Percentiles rank a stretch among this genome's conserved stretches.
Evolutionary conservation across 2,888 invertebrate genomes (phyloP).

Genomic region (Parnassius glacialis): DNA sequence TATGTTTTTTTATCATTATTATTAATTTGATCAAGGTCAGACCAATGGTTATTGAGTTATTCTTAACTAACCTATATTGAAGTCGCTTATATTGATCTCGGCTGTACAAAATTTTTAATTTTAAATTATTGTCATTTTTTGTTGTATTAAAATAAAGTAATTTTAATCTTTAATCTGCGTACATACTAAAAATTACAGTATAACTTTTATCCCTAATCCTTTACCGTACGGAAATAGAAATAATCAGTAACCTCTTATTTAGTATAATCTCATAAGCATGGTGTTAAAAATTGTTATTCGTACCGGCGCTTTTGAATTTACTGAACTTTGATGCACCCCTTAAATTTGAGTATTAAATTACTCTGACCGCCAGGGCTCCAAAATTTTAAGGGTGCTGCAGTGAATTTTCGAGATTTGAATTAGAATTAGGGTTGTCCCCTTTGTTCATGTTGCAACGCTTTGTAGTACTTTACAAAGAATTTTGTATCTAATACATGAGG

Average conservation of each 20-base stretch:
- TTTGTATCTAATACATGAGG: constrained; percentile 22
- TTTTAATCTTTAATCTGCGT: no score
- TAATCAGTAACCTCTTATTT: neutral
- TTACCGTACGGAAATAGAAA: neutral
- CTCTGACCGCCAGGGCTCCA: constrained; percentile 57
- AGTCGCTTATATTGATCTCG: no score
- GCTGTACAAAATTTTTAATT: no score
- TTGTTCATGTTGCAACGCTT: constrained; percentile 21
- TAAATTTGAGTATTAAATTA: constrained; percentile 59
- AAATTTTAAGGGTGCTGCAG: constrained; percentile 51
- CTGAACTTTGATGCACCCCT: constrained; percentile 22
- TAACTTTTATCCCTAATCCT: no score
- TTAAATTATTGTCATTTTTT: no score
- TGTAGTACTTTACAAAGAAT: constrained; percentile 23
- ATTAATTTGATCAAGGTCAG: no score
- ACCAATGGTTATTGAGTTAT: no score
- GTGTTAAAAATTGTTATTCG: constrained; percentile 19
- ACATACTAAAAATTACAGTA: no score
- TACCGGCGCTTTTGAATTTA: constrained; percentile 14
- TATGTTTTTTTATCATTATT: no score
- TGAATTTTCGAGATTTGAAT: constrained; percentile 44
- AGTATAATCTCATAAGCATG: constrained; percentile 12
- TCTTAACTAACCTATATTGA: no score
- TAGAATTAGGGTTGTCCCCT: constrained; percentile 49
- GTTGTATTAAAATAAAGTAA: no score